Percentiles rank a stretch among this genome's conserved stretches.
Conservation (phyloP, 2,797 vertebrate genomes). For the Thalassophryne amazonica region DNA sequence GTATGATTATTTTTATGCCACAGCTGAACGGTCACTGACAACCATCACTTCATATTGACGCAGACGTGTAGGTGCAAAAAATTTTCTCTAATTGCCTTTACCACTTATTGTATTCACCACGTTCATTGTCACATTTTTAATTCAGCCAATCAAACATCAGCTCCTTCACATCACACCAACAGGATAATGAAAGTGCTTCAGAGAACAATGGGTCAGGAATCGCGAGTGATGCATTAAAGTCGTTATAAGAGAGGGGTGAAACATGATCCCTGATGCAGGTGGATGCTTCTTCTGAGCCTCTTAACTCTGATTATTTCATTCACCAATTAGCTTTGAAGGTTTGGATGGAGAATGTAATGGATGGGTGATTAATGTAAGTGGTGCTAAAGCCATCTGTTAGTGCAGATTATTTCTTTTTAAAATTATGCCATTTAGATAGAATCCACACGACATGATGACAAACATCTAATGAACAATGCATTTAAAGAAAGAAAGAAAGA, state of each 20-base stretch:
- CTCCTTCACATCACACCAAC: slow-evolving; percentile 25
- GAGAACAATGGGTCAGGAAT: slow-evolving; percentile 45
- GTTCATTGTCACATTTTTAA: slow-evolving; percentile 46
- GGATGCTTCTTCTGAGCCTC: slow-evolving; percentile 78
- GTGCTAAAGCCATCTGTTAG: slow-evolving; percentile 84
- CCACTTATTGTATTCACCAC: slow-evolving; percentile 25
- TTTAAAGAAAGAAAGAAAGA: no score
- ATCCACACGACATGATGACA: slow-evolving; percentile 11
- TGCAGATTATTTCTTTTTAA: slow-evolving; percentile 74
- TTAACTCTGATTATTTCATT: slow-evolving; percentile 84
- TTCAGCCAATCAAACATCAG: slow-evolving; percentile 48
- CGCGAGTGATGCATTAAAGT: slow-evolving; percentile 49
- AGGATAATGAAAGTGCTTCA: slow-evolving; percentile 42
- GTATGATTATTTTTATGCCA: slow-evolving; percentile 56
- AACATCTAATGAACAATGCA: not conserved
- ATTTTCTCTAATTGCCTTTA: slow-evolving; percentile 56
- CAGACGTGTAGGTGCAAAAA: slow-evolving; percentile 47
- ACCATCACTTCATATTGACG: slow-evolving; percentile 63
- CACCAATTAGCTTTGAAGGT: slow-evolving; percentile 85
- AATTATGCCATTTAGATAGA: slow-evolving; percentile 77
- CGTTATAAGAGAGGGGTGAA: slow-evolving; percentile 19
- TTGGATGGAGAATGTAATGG: slow-evolving; percentile 68
- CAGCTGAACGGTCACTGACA: slow-evolving; percentile 50
- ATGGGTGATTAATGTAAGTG: slow-evolving; percentile 61
- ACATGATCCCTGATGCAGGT: slow-evolving; percentile 55